Evolutionary conservation across 2,113 vertebrate species (phyloP), one percentile per base, ranked within the genome.

Genomic region (Cettia cetti): DNA sequence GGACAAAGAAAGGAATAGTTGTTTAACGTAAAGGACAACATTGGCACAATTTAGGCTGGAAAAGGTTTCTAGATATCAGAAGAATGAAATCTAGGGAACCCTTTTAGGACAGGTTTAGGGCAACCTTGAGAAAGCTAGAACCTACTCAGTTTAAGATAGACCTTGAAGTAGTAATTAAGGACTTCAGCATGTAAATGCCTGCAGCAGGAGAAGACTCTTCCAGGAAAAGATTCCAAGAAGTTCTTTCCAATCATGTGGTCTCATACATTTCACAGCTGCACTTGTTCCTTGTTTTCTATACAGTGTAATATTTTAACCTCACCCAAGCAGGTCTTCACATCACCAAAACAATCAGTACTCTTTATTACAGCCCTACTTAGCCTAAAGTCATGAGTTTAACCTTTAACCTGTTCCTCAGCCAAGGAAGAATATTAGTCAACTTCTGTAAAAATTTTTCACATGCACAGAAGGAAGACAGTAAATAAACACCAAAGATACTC

Each of bases 111-210:
- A 69, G 27, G 22, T 82, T 64, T 47, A 52, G 26, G 40, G 26
- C 59, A 92, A 80, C 37, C 50, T n/a, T 83, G 64, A 94, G 82
- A 92, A 92, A 83, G 35, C 28, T 90, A 77, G 39, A 90, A 90
- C 70, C 42, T 74, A 74, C 45, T 88, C 52, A 31, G 26, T 35
- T 47, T 54, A 80, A 86, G 50, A 53, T 30, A 70, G 52, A 70
- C 35, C 59, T 86, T 61, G 39, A 95, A 78, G 64, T 20, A 78
- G 42, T 86, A 76, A 63, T 92, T 86, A 86, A 84, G 42, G 26
- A 54, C 70, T 72, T 83, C 26, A 88, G 37, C 76, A 83, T 70
- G 68, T 93, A 89, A 88, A 74, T 80, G 33, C 86, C 60, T 95
- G 82, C 56, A 89, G 50, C 35, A 59, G 28, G 45, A 92, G 60